Evolutionary conservation across 2,797 vertebrate genomes (phyloP), one percentile per base, ranked within the genome.

Genomic region (Microchirus variegatus): DNA sequence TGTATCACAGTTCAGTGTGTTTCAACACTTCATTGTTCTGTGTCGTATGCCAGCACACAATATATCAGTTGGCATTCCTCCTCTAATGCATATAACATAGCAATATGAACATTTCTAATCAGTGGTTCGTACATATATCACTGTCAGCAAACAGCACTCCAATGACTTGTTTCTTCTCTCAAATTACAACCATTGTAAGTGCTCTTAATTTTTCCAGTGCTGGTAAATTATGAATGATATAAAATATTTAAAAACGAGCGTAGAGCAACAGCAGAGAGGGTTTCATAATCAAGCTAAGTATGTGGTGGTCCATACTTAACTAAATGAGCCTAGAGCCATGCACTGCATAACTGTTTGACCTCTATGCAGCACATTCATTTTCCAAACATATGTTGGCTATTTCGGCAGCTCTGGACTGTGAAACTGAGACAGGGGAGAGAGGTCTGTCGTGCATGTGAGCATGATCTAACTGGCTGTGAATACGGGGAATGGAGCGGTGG

Each of bases 381-480:
- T 86, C 83, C 81, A 77, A 91, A 88, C 90, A 92, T 89, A 84
- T 92, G 91, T 90, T 89, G 90, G 83, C 89, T 80, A 92, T 92
- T 91, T 91, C 61, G 22, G 78, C 84, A 84, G 73, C 85, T 83
- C 85, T 85, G 84, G 79, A 80, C 83, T 84, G 85, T 87, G 88
- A 88, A 89, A 89, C 82, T 67, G 77, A 90, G 86, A 89, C 86
- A 67, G 78, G 75, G 63, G 77, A 17, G 69, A 73, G 75, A 64
- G 75, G 63, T 75, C 89, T 82, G 85, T 56, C 47, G 41, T 73
- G 78, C 84, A 84, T 85, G 76, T 77, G 82, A 90, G 83, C 57
- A 59, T 86, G 88, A 87, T 86, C 83, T 84, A 88, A 90, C 78
- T 81, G 82, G 84, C 90, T 90, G 82, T 76, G 83, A 86, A 86